Conservation (phyloP, 2,797 vertebrate species). For the Cephalopachus bancanus region DNA sequence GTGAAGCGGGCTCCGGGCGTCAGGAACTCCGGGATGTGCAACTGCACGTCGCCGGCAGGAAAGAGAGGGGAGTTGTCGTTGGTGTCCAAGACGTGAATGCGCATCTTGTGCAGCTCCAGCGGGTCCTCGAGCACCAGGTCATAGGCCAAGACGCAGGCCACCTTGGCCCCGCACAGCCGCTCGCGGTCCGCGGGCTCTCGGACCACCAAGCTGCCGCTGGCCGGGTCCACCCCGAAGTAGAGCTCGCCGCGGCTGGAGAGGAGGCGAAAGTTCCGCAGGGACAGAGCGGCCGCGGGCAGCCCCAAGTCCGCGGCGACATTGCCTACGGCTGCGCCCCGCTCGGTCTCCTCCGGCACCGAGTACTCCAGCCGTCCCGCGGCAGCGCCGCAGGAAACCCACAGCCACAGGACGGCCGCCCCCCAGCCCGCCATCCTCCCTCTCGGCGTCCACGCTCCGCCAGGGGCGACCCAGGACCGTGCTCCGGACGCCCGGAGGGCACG, state of each 20-base stretch:
- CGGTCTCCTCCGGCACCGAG: constrained; percentile 88
- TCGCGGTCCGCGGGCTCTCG: constrained; percentile 89
- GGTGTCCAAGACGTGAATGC: constrained; percentile 89
- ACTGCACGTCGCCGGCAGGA: constrained; percentile 84
- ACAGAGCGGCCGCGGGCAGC: constrained; percentile 87
- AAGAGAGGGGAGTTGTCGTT: constrained; percentile 90
- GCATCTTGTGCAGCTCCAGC: constrained; percentile 89
- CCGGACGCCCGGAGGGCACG: constrained; percentile 30
- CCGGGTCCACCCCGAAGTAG: constrained; percentile 89
- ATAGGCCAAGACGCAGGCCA: constrained; percentile 87
- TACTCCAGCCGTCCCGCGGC: constrained; percentile 87
- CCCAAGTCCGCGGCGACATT: constrained; percentile 89
- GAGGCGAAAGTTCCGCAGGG: constrained; percentile 89
- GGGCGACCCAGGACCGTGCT: constrained; percentile 56
- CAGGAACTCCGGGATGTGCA: constrained; percentile 89
- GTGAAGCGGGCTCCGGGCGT: constrained; percentile 88
- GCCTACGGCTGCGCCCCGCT: constrained; percentile 86
- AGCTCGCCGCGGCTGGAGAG: constrained; percentile 87
- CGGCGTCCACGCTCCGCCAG: constrained; percentile 80
- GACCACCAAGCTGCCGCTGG: constrained; percentile 88
- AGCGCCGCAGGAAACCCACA: constrained; percentile 84
- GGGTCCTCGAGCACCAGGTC: constrained; percentile 90
- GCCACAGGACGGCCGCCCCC: constrained; percentile 79
- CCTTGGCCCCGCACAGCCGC: constrained; percentile 86
- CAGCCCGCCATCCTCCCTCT: constrained; percentile 86